A percentile compares a stretch with the other conserved stretches of the same genome.
Evolutionary conservation across 2,888 invertebrate species (phyloP).

Genomic region (Microctonus hyperodae): DNA sequence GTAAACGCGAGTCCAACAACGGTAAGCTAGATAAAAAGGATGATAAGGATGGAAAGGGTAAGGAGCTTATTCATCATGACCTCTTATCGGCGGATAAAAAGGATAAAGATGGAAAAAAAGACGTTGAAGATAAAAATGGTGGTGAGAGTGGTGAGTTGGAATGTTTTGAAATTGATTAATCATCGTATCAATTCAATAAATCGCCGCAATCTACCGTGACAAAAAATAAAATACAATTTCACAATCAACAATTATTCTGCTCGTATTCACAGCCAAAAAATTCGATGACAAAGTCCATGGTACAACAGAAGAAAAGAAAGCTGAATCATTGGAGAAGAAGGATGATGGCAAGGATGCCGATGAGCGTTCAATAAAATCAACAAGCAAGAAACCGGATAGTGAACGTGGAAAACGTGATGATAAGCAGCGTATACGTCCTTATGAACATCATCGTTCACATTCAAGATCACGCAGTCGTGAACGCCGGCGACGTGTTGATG

Average conservation of each 20-base stretch:
- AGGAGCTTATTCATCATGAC: constrained; percentile 56
- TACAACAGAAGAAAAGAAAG: constrained; percentile 64
- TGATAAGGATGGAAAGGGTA: constrained; percentile 61
- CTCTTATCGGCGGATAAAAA: constrained; percentile 51
- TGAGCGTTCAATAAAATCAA: constrained; percentile 66
- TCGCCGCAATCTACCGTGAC: background rate
- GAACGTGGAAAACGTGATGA: constrained; percentile 58
- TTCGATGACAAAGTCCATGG: constrained; percentile 54
- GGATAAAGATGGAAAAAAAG: constrained; percentile 63
- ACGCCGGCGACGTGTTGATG: constrained; percentile 69
- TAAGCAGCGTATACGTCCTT: constrained; percentile 58
- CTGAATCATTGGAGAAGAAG: constrained; percentile 61
- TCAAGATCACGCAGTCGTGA: constrained; percentile 61
- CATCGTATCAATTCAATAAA: background rate
- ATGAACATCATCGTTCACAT: constrained; percentile 56
- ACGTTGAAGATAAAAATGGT: constrained; percentile 62
- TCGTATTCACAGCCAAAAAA: constrained; percentile 46
- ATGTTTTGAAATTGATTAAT: background rate
- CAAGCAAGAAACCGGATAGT: constrained; percentile 60
- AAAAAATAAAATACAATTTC: too few relatives aligned
- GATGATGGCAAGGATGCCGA: constrained; percentile 57
- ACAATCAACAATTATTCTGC: background rate
- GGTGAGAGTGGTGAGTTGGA: constrained; percentile 52
- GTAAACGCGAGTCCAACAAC: constrained; percentile 55
- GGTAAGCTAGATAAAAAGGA: constrained; percentile 59